Base-by-base conservation (phyloP, 2,797 vertebrate species). In the Sciurus carolinensis region DNA sequence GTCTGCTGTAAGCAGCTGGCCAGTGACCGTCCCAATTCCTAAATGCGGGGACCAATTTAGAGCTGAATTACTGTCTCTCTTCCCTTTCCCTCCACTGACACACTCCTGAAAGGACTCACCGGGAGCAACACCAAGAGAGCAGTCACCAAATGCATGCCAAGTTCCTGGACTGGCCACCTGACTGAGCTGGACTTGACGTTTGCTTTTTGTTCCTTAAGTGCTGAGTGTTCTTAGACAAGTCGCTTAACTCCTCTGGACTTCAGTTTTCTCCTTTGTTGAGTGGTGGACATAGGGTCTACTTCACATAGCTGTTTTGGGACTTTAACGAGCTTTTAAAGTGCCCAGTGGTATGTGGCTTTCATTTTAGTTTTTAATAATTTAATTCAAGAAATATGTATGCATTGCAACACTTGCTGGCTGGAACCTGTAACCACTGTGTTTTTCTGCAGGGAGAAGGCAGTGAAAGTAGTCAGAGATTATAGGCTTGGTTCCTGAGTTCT, bases 131-230 rank as follows among this genome's bases (percentile, higher is more conserved):
- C 24, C 9, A 66, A 20, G 15, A 0, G 6, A 73, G 20, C 42
- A 1, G 39, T 4, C 18, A 0, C 17, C 22, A 0, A 0, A 9
- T 20, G 54, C 5, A 0, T 13, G 47, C 14, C 66, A 47, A 75
- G 0, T n/a, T 28, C 82, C 1, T 0, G 18, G 10, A 17, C 50
- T 33, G 44, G 87, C 83, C 13, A 0, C 1, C 67, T 4, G 28
- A 33, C 83, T 12, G 24, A 10, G 76, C 36, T 2, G 50, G 18
- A 30, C 59, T 22, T 39, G 28, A 24, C 3, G 42, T 3, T 13
- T 3, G 22, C 44, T 26, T 67, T 30, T 87, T 20, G 4, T 2
- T 66, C 18, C 62, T 47, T 11, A 0, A 0, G 2, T 18, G 87
- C 69, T 66, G 50, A 67, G 73, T 77, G 44, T n/a, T 28, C 79